Base-by-base conservation (phyloP, 2,113 vertebrate species). In the Cromileptes altivelis region DNA sequence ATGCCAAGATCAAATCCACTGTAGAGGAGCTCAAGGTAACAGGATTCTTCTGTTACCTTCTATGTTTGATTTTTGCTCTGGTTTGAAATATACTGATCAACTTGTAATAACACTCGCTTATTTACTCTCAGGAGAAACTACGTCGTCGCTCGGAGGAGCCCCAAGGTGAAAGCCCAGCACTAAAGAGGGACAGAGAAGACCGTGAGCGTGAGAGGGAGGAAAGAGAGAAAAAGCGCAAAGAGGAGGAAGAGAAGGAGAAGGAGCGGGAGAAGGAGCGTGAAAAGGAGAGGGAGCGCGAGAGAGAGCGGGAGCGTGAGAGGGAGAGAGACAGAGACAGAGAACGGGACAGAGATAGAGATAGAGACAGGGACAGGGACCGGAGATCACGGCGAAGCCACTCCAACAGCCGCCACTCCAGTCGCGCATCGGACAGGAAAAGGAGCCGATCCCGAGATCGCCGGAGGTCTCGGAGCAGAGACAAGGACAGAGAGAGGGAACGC, bases 1-100 rank as follows among this genome's bases (percentile, higher is more conserved):
- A 99, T 50, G 98, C 98, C 90, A 99, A 99, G 95, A 99, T 99
- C 92, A 99, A 99, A 95, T 97, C 97, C 83, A 99, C 98, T 37
- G 98, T 99, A 75, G 98, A 99, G 93, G 98, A 99, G 89, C 95
- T 99, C 78, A 99, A 99, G 96, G 98, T 99, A 93, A 95, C 10
- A 3, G 11, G 15, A 37, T 75, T n/a, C n/a, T n/a, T n/a, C n/a
- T n/a, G n/a, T n/a, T n/a, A n/a, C n/a, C 12, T 30, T 30, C 4
- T 15, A 0, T 37, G 52, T 77, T 69, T 70, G 25, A 14, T 37
- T 33, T 58, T 19, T 4, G 2, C 13, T 61, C 0, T 53, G 11
- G 0, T 52, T 45, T 40, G 6, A 42, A 49, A 77, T 30, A 6
- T 57, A 8, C 14, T 23, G 50, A 57, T 25, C 5, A 27, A n/a